A percentile compares a stretch with the other conserved stretches of the same genome.
Conservation (phyloP, 2,797 vertebrate genomes). For the Notamacropus eugenii region DNA sequence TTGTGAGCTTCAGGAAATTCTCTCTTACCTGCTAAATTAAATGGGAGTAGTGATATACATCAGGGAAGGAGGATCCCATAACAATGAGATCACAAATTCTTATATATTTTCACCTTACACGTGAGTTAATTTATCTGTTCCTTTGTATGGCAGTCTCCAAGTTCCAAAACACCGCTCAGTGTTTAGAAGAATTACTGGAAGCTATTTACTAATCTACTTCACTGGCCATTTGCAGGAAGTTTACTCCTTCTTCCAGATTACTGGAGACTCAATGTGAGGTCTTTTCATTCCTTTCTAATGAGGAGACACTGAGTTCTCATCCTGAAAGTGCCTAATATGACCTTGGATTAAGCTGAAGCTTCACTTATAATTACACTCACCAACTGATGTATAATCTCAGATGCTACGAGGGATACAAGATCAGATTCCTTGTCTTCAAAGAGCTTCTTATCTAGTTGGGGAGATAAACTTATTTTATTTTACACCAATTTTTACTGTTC, state of each 20-base stretch:
- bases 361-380: too few species aligned
- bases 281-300: too few species aligned
- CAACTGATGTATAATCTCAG: background rate
- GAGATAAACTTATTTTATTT: background rate
- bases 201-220: background rate
- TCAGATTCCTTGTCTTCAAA: background rate
- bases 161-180: background rate
- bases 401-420: background rate
- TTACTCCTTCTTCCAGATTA: background rate
- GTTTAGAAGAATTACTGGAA: background rate
- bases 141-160: background rate
- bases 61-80: background rate
- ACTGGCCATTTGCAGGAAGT: background rate
- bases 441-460: background rate
- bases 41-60: background rate
- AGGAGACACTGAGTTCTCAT: too few species aligned
- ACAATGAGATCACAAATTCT: background rate
- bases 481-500: background rate
- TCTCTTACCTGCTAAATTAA: background rate
- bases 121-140: background rate
- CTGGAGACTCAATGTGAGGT: background rate
- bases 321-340: too few species aligned
- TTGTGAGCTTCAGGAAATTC: background rate
- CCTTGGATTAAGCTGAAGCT: too few species aligned
- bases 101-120: background rate